These are phyloP conservation scores for Cyclargus thomasi DNA, from an alignment of 1,140 invertebrate genomes.

Conservation along the genomic window DNA sequence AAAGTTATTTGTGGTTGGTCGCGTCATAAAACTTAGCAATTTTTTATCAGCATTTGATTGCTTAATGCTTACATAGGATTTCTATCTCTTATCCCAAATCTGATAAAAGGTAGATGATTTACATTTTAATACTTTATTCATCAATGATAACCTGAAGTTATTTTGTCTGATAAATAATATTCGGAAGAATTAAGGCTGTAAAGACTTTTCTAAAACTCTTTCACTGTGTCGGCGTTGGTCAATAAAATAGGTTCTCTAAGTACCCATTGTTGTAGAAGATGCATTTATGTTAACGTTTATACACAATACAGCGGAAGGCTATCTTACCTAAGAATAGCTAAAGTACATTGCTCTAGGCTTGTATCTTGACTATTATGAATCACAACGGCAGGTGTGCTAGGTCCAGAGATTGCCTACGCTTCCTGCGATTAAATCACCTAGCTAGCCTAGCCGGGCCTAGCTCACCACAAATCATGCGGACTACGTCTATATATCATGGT, in stretches of 20 bases:
- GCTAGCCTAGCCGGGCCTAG: constrained; percentile 6
- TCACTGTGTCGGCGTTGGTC: no score
- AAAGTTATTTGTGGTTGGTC: neutral
- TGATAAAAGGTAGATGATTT: neutral
- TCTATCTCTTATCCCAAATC: neutral
- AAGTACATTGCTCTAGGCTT: neutral
- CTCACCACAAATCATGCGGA: constrained; percentile 5
- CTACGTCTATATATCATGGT: neutral
- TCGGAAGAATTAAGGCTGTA: no score
- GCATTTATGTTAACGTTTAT: neutral
- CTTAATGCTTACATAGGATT: neutral
- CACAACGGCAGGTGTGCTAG: constrained; percentile 5
- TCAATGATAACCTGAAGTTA: no score
- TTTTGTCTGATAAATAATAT: no score
- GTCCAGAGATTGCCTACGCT: constrained; percentile 6
- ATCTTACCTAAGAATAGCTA: neutral
- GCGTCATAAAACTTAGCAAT: neutral
- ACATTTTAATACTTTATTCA: no score
- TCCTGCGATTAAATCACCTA: constrained; percentile 13
- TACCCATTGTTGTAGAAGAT: no score
- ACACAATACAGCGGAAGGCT: neutral
- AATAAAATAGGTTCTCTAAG: no score
- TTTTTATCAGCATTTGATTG: neutral
- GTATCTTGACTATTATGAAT: constrained; percentile 12
- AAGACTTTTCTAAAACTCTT: no score